Base-by-base conservation (phyloP, 2,888 invertebrate species). In the Drosophila helvetica region DNA sequence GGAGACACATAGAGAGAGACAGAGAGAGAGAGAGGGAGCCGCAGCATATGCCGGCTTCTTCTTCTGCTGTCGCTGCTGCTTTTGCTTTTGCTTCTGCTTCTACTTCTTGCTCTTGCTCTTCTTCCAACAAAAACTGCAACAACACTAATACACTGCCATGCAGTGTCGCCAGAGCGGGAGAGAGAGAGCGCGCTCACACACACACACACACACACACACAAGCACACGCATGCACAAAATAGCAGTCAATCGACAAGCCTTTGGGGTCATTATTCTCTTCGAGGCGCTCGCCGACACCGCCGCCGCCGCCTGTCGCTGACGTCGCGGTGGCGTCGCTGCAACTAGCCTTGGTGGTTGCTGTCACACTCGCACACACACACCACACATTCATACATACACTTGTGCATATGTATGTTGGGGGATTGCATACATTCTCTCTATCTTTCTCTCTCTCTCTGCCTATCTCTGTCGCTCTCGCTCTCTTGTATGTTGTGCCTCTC, bases 181-280 rank as follows among this genome's bases (percentile, higher is more conserved):
- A 38, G 38, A 38, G 38, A 38, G 38, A 6, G 38, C 6, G n/a
- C 66, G 58, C 59, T 50, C 57, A 62, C 54, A 53, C 64, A 55
- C 52, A 57, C 59, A 64, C 22, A 75, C 56, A 68, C 43, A 73
- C 42, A 73, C 43, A 56, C 53, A 58, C 27, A 57, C 10, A 46
- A 53, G 54, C 27, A 67, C 53, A 60, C 38, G 66, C 56, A 55
- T 52, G 55, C 51, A 45, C 52, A 78, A 81, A 88, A 79, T 79
- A 80, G 86, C 87, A 88, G 88, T 86, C 85, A 88, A 86, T 79
- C 86, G 80, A 85, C 81, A 84, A 89, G 86, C 88, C 90, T 89
- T 91, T 91, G 91, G 91, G 91, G 91, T 91, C 91, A 91, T 91
- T 91, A 91, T 91, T 91, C 91, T 91, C 91, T 90, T 90, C 88